Percentiles rank a stretch among this genome's conserved stretches.
Conservation (phyloP, 2,888 invertebrate species). For the Lottia gigantea region DNA sequence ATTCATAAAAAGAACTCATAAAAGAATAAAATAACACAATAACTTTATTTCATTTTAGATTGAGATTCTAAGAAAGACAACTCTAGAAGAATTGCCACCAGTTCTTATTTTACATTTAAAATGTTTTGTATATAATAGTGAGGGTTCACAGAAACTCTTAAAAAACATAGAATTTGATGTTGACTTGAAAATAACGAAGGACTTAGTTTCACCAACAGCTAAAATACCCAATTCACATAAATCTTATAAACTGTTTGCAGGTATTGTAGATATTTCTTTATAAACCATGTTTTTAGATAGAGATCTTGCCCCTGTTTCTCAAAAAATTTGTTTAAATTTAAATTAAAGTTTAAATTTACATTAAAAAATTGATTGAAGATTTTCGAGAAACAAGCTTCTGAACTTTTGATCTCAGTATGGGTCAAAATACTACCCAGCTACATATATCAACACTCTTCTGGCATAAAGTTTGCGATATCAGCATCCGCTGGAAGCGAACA, state of each 20-base stretch:
- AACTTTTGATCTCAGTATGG: no score
- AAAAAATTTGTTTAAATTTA: no score
- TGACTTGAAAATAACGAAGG: conserved; percentile 78
- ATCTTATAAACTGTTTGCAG: conserved; percentile 90
- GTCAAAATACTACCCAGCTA: no score
- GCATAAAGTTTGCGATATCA: no score
- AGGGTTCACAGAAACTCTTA: conserved; percentile 90
- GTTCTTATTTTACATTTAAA: conserved; percentile 92
- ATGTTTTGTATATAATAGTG: conserved; percentile 84
- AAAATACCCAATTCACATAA: conserved; percentile 79
- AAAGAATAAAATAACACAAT: no score
- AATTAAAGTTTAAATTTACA: no score
- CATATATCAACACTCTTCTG: background rate
- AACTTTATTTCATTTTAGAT: conserved; percentile 47
- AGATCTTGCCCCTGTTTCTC: no score
- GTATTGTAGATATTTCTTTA: conserved; percentile 55
- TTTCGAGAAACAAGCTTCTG: no score
- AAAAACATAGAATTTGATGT: conserved; percentile 86
- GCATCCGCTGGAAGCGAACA: no score
- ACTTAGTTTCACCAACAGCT: conserved; percentile 83
- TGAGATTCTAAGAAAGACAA: conserved; percentile 88
- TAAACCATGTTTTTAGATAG: no score
- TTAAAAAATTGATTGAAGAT: no score
- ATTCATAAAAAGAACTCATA: no score
- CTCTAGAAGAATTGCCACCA: conserved; percentile 88